Conservation (phyloP, 2,888 invertebrate species). For the Bellardia bayeri region DNA sequence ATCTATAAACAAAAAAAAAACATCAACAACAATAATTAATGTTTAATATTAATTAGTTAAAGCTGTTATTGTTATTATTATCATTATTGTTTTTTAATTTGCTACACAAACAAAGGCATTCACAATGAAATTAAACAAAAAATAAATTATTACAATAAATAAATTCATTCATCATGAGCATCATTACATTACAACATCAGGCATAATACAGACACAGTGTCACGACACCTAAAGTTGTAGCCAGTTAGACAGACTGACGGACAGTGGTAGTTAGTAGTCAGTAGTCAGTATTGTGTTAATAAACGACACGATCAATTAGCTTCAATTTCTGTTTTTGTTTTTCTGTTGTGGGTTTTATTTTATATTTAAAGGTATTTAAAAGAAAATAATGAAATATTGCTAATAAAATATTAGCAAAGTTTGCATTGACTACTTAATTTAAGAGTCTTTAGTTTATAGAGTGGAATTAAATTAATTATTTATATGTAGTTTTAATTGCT, state of each 20-base stretch:
- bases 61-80: conserved; percentile 30
- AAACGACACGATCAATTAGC: conserved; percentile 35
- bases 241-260: not conserved
- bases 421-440: not conserved
- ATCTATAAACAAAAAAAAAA: not conserved
- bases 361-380: not conserved
- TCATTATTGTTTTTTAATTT: conserved; percentile 40
- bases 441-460: not conserved
- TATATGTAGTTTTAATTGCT: not conserved
- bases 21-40: not conserved
- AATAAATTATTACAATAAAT: conserved; percentile 21
- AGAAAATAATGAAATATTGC: conserved; percentile 17
- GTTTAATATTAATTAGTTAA: conserved; percentile 33
- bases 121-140: conserved; percentile 1
- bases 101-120: not conserved
- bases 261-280: not conserved
- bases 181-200: conserved; percentile 3
- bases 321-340: conserved; percentile 17
- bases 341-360: not conserved
- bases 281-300: not conserved
- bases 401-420: not conserved
- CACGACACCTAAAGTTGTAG: not conserved
- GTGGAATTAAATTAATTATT: not conserved
- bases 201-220: not conserved
- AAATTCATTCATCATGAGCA: not conserved